phyloP scores from a whole-genome alignment of 92 coral and sea anemone genomes.

The Paramuricea clavata region DNA sequence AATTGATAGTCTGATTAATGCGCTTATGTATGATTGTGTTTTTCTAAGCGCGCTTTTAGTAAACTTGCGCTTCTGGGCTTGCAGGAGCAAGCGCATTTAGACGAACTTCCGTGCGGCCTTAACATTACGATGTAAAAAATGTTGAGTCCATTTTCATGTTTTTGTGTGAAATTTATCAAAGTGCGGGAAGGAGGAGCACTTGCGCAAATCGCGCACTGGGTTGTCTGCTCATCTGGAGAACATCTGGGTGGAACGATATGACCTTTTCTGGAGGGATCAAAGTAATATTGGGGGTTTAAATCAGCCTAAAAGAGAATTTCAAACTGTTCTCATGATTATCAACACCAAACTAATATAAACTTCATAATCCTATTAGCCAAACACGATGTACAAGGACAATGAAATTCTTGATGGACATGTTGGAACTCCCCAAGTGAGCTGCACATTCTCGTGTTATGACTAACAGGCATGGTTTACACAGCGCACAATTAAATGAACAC shows the following conservation, averaged over 20 bases:
- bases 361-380: constrained; percentile 51
- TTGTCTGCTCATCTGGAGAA: constrained; percentile 34
- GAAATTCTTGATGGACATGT: constrained; percentile 35
- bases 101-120: not conserved
- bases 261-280: constrained; percentile 56
- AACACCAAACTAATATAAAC: constrained; percentile 50
- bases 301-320: constrained; percentile 9
- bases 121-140: not conserved
- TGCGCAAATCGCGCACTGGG: constrained; percentile 16
- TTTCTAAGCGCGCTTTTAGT: constrained; percentile 13
- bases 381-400: constrained; percentile 19
- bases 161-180: not conserved
- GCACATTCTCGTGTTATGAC: not conserved
- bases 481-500: constrained; percentile 16
- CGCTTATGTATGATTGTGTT: constrained; percentile 46
- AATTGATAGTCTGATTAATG: constrained; percentile 58
- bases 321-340: constrained; percentile 38
- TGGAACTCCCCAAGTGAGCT: not conserved
- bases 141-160: not conserved
- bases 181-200: constrained; percentile 26
- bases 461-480: constrained; percentile 14
- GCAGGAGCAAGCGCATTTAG: not conserved
- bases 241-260: constrained; percentile 32
- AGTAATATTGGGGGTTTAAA: constrained; percentile 43
- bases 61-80: not conserved